These are phyloP conservation scores for Dryobotodes eremita DNA, from an alignment of 2,888 invertebrate genomes.

Conservation along the genomic window DNA sequence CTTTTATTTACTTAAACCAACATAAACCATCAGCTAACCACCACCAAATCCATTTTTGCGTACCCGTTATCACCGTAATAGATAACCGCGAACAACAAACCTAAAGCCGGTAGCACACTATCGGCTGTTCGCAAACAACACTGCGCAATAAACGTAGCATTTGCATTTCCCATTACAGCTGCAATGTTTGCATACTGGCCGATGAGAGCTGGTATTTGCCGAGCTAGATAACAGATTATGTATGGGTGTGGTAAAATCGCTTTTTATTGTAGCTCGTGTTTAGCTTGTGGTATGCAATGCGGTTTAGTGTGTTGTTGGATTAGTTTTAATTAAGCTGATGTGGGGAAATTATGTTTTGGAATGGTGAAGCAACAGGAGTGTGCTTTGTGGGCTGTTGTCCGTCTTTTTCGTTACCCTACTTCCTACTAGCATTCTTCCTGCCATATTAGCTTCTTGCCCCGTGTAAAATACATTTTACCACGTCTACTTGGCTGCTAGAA, in stretches of 20 bases:
- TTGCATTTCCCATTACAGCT: constrained; percentile 74
- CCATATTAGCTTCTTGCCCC: no score
- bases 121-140: constrained; percentile 67
- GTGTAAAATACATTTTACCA: no score
- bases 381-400: neutral
- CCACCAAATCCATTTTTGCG: constrained; percentile 44
- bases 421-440: no score
- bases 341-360: neutral
- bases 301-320: constrained; percentile 28
- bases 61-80: constrained; percentile 51
- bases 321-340: constrained; percentile 42
- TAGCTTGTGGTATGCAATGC: constrained; percentile 42
- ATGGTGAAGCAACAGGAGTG: constrained; percentile 21
- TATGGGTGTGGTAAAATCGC: constrained; percentile 46
- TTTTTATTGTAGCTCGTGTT: constrained; percentile 51
- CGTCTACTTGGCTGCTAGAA: no score
- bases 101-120: constrained; percentile 67
- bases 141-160: constrained; percentile 71
- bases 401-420: no score
- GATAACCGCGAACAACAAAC: constrained; percentile 52
- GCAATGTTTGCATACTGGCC: constrained; percentile 65
- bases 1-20: neutral
- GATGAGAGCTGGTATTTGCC: constrained; percentile 62
- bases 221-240: constrained; percentile 63
- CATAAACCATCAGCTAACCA: neutral